These are phyloP conservation scores for Ceratitis capitata DNA, from an alignment of 1,140 invertebrate genomes.

Conservation along the genomic window DNA sequence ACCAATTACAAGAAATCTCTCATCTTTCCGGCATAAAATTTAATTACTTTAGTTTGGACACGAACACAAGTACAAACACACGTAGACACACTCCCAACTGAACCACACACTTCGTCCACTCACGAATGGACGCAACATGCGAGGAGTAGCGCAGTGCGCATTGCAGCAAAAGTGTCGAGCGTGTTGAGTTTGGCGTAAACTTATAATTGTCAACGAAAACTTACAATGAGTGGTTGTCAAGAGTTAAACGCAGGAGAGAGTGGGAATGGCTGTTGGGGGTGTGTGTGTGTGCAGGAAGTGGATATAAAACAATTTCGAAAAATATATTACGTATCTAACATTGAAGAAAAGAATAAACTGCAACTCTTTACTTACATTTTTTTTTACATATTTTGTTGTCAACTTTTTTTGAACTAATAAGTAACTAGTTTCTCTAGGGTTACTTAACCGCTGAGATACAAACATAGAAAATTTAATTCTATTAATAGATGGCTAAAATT, in stretches of 20 bases:
- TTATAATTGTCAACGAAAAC: slow-evolving; percentile 28
- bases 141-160: not conserved
- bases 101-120: not conserved
- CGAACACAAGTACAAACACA: too few species aligned
- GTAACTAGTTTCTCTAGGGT: not conserved
- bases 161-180: not conserved
- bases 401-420: not conserved
- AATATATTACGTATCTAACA: too few species aligned
- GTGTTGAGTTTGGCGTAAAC: not conserved
- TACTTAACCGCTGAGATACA: not conserved
- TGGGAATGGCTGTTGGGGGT: not conserved
- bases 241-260: not conserved
- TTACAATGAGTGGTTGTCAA: not conserved
- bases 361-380: too few species aligned
- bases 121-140: not conserved
- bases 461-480: too few species aligned
- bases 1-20: slow-evolving; percentile 31
- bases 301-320: not conserved
- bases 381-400: too few species aligned
- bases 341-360: too few species aligned
- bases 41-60: slow-evolving; percentile 15
- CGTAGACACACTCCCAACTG: not conserved
- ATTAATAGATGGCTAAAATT: not conserved
- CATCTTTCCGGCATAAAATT: slow-evolving; percentile 35
- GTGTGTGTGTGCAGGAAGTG: not conserved